These are phyloP conservation scores for Helogale parvula DNA, from an alignment of 2,113 vertebrate genomes.

Conservation along the genomic window DNA sequence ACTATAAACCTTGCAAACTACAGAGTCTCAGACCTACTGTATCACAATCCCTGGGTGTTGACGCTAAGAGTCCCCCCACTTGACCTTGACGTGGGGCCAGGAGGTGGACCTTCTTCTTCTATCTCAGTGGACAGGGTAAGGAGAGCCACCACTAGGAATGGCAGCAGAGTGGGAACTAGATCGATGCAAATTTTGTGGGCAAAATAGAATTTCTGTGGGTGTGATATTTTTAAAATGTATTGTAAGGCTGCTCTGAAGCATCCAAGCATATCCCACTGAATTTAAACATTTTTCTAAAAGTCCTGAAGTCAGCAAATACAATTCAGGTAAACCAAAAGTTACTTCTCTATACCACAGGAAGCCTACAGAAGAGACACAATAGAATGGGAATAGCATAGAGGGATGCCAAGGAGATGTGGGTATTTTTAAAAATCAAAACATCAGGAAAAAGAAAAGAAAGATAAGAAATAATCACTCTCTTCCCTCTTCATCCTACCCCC, in stretches of 20 bases:
- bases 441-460: neutral
- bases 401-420: neutral
- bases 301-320: conserved; percentile 49
- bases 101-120: neutral
- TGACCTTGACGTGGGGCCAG: neutral
- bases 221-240: conserved; percentile 78
- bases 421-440: neutral
- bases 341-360: neutral
- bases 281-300: conserved; percentile 60
- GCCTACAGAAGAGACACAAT: neutral
- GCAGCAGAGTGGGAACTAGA: conserved; percentile 72
- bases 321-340: neutral
- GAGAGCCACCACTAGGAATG: conserved; percentile 58
- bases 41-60: neutral
- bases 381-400: neutral
- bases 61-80: neutral
- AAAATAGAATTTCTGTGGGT: conserved; percentile 79
- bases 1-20: neutral
- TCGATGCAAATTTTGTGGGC: conserved; percentile 80
- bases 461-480: neutral
- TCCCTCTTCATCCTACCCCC: too few species aligned
- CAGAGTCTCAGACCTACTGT: neutral
- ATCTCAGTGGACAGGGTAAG: neutral
- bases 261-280: conserved; percentile 74
- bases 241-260: conserved; percentile 69